phyloP scores from a whole-genome alignment of 2,113 vertebrate genomes.

The Pungitius pungitius region DNA sequence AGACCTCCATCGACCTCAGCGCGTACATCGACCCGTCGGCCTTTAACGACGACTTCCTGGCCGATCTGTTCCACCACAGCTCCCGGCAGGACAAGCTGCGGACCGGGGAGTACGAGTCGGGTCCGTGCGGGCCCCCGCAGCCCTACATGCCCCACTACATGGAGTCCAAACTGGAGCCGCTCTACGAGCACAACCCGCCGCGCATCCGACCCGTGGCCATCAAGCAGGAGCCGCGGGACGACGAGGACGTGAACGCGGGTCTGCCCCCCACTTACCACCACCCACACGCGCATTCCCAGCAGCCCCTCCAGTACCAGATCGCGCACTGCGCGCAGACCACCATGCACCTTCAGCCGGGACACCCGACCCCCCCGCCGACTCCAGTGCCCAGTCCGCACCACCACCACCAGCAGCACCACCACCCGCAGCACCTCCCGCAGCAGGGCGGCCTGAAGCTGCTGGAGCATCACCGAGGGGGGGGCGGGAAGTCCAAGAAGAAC shows the following conservation, averaged over 20 bases:
- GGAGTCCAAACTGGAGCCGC: slow-evolving; percentile 88
- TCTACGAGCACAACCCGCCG: slow-evolving; percentile 86
- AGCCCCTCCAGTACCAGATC: slow-evolving; percentile 94
- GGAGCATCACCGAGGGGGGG: slow-evolving; percentile 60
- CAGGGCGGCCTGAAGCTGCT: slow-evolving; percentile 79
- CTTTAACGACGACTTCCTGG: slow-evolving; percentile 99
- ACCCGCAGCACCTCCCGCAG: slow-evolving; percentile 78
- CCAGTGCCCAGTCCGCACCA: slow-evolving; percentile 92
- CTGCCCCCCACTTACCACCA: slow-evolving; percentile 85
- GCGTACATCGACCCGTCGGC: slow-evolving; percentile 97
- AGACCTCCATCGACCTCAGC: slow-evolving; percentile 98
- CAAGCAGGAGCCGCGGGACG: slow-evolving; percentile 94
- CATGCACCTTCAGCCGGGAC: slow-evolving; percentile 95
- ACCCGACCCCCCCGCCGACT: slow-evolving; percentile 96
- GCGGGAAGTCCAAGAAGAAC: slow-evolving; percentile 88
- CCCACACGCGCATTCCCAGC: slow-evolving; percentile 57
- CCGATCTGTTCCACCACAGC: slow-evolving; percentile 95
- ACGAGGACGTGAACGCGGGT: slow-evolving; percentile 85
- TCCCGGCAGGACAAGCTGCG: slow-evolving; percentile 88
- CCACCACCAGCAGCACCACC: slow-evolving; percentile 58
- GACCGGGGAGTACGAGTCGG: slow-evolving; percentile 88
- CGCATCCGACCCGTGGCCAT: slow-evolving; percentile 90
- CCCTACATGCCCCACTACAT: slow-evolving; percentile 86
- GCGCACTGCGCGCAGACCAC: slow-evolving; percentile 96
- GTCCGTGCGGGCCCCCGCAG: slow-evolving; percentile 74